Base-by-base conservation (phyloP, 2,797 vertebrate genomes). In the Coranthus polyacanthus region DNA sequence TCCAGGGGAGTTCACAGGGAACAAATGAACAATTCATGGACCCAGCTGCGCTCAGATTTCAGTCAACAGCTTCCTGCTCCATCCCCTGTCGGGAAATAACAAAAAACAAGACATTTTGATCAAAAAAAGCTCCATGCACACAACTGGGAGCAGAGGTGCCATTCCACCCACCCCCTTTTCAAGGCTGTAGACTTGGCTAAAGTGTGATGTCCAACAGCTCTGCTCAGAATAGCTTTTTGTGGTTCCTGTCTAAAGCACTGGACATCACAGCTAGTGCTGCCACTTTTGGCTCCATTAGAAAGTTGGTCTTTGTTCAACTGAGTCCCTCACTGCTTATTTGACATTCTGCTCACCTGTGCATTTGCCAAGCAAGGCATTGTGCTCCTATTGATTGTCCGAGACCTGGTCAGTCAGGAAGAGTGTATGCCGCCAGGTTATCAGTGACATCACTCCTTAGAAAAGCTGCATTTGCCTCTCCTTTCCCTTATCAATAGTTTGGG, bases 391-490 rank as follows among this genome's bases (percentile, higher is more conserved):
- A 91, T 92, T 74, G 79, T 58, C 79, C 43, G 2, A 64, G 75
- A 80, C 80, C 81, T 12, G 81, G 76, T 81, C 85, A 73, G 81
- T 77, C 73, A 61, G 74, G 81, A 82, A 59, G 81, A 77, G 79
- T 38, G 60, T 49, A 74, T 46, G 72, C 80, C 55, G 50, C 79
- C 73, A 60, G 84, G 88, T 92, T 92, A 92, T 92, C 86, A 69
- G 74, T 86, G 85, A 90, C 81, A 91, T 91, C 87, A 87, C 80
- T 68, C 75, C 58, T 67, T 57, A 66, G 79, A 81, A 79, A 86
- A 72, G 72, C 51, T 51, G 67, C 63, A 38, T 81, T 80, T 50
- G 62, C 78, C 46, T 77, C 71, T 67, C 47, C 45, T 65, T 55
- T 63, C 54, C 43, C 79, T 89, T 89, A 89, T 90, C 78, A 75